These are phyloP conservation scores for Rallus limicola DNA, from an alignment of 2,113 vertebrate genomes.

Conservation along the genomic window DNA sequence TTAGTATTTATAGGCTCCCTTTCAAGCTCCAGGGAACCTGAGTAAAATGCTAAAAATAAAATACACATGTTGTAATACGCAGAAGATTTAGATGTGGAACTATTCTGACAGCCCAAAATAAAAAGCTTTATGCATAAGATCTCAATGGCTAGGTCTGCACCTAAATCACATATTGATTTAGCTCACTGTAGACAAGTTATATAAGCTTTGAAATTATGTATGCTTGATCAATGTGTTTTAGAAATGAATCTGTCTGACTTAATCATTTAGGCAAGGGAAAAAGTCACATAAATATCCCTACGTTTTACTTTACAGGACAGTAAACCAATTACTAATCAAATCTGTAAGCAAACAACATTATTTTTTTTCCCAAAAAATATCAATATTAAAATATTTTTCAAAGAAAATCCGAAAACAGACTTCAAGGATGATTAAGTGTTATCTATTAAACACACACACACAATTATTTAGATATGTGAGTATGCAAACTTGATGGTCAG, in stretches of 20 bases:
- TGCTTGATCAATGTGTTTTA: conserved; percentile 28
- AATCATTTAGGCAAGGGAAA: conserved; percentile 29
- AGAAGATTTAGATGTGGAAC: conserved; percentile 31
- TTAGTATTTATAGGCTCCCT: conserved; percentile 22
- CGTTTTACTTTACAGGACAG: conserved; percentile 26
- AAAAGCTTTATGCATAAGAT: conserved; percentile 14
- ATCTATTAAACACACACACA: not conserved
- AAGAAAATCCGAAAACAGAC: not conserved
- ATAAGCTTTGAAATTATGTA: not conserved
- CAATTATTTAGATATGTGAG: fast-evolving
- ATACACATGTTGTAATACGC: not conserved
- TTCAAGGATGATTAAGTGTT: not conserved
- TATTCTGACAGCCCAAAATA: conserved; percentile 14
- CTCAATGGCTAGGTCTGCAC: not conserved
- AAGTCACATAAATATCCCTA: conserved; percentile 28
- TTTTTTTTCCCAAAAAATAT: conserved; percentile 24
- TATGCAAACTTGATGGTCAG: not conserved
- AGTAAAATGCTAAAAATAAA: conserved; percentile 53
- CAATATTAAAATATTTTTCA: not conserved
- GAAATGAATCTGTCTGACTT: conserved; percentile 14
- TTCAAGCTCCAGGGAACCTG: conserved; percentile 12
- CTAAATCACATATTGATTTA: conserved; percentile 55
- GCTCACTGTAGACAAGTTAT: not conserved
- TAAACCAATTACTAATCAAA: conserved; percentile 49
- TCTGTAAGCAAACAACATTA: conserved; percentile 15